Evolutionary conservation across 35 echinoderm and acorn worm species (phyloP), one percentile per base, ranked within the genome.

Genomic region (Amphiura filiformis): DNA sequence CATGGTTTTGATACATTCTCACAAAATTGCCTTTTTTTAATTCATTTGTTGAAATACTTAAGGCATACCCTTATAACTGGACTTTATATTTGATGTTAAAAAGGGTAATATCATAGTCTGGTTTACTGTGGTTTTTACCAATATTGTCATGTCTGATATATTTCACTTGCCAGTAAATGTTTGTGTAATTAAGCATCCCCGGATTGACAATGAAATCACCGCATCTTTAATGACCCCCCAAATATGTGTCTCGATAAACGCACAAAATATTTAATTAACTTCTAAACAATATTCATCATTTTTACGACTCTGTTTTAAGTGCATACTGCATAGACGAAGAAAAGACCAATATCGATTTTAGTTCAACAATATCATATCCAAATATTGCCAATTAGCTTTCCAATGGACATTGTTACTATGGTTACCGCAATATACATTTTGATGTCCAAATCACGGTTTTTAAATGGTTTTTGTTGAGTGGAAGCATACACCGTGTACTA

Each of bases 301-400:
- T 52, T 20, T 52, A 7, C 44, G 20, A 52, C 44, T 52, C 44
- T 20, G 44, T 52, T 52, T 52, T n/a, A n/a, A 52, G 44, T 52
- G 44, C 44, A 52, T n/a, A 52, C 7, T 52, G 20, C 44, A 52
- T 7, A 52, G 20, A 52, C 44, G 44, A 7, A 52, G 20, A n/a
- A n/a, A n/a, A 47, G 17, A 70, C 15, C 9, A 30, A 70, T 70
- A 70, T 70, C 61, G 61, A 70, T 70, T n/a, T 70, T 70, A 70
- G 2, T 3, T 30, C 61, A 30, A 70, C 61, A 70, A 70, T 26
- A 70, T 70, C 61, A 70, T 70, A 52, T 18, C 61, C 26, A 11
- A 70, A 70, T 70, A 70, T 26, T 70, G 61, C 4, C 61, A 70
- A 70, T 70, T 70, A 70, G 61, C 17, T n/a, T 70, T 70, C 61